Evolutionary conservation across 1,140 invertebrate species (phyloP), one percentile per base, ranked within the genome.

Genomic region (Drosophila pseudoananassae): DNA sequence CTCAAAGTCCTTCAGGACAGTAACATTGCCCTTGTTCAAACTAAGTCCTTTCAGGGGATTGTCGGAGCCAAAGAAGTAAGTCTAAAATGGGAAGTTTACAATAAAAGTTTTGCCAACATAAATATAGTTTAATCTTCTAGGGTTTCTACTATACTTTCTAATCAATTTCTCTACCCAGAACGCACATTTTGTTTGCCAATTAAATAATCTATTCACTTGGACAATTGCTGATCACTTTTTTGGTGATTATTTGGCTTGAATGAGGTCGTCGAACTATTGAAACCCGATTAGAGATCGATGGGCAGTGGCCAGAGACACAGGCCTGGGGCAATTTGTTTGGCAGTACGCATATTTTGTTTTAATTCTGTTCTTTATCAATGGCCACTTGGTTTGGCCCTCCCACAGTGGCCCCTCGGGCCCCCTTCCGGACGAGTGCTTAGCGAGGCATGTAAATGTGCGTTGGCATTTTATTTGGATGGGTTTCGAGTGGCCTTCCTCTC

Each of bases 31-130:
- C 47, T 95, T 94, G 85, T 95, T 97, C 17, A 97, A 92, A 2
- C 95, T 95, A 51, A 97, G 89, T 1, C 96, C 96, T 6, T 95
- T 95, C 1, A 97, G 92, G 58, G 96, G 96, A 23, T 96, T 96
- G 78, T 97, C 95, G 68, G 95, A 94, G 1, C 95, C 95, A 59
- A 95, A 95, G 55, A 97, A 95, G 87, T 97, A 97, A 27, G 95
- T 96, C 96, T 97, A 92, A 10, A 92, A 93, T 43, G 8, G 23
- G 7, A 2, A 3, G 43, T 14, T 17, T 17, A 7, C 1, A 45
- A 8, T 15, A 17, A 46, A 43, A 46, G 43, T 15, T 20, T 20
- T 23, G 0, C 7, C 3, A 46, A 20, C 0, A 23, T 23, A 12
- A 17, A 17, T 0, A 45, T 4, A 17, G 14, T 9, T 33, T 33